Conservation (phyloP, 92 coral and sea anemone species). For the Scolanthus callimorphus region DNA sequence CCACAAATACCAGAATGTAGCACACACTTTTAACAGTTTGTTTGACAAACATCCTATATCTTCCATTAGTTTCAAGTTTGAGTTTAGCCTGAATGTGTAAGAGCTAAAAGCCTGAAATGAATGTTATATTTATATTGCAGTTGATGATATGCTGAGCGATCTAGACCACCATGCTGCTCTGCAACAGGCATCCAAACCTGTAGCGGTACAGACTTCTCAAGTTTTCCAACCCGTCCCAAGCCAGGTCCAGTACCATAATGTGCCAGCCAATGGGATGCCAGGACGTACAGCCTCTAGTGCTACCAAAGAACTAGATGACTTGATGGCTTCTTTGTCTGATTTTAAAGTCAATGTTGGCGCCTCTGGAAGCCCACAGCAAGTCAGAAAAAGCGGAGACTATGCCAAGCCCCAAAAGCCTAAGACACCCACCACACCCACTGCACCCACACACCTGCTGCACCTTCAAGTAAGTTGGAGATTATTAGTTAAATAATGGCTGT, state of each 20-base stretch:
- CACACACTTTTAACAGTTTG: no score
- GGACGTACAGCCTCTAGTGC: constrained; percentile 96
- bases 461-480: no score
- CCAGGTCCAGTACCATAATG: constrained; percentile 45
- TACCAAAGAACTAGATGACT: constrained; percentile 91
- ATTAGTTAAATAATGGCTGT: no score
- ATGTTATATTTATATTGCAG: constrained; percentile 19
- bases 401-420: constrained; percentile 89
- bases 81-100: no score
- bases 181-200: constrained; percentile 17
- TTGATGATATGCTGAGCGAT: constrained; percentile 54
- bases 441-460: no score
- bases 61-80: no score
- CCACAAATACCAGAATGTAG: no score
- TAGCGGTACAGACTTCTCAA: constrained; percentile 22
- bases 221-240: constrained; percentile 33
- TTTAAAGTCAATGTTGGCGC: constrained; percentile 94
- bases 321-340: constrained; percentile 98
- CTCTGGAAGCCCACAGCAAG: constrained; percentile 56
- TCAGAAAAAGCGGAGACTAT: constrained; percentile 86
- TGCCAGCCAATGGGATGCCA: constrained; percentile 42
- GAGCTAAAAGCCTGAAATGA: no score
- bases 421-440: constrained; percentile 31
- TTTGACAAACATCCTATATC: no score
- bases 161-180: constrained; percentile 40